A percentile compares a stretch with the other conserved stretches of the same genome.
Evolutionary conservation across 1,140 invertebrate species (phyloP).

Genomic region (Scylla paramamosain): DNA sequence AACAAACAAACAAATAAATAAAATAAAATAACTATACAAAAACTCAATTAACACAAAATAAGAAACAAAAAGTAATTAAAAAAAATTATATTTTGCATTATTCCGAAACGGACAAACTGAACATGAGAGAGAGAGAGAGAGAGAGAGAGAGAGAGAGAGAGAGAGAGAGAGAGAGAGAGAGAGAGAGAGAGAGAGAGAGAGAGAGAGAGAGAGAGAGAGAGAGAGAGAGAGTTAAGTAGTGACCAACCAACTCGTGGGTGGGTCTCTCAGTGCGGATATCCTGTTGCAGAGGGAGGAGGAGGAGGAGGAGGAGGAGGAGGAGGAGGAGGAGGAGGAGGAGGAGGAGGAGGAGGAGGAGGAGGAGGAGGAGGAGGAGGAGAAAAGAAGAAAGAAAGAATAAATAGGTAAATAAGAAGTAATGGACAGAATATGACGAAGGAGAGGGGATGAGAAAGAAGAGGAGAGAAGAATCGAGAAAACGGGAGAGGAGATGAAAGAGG

Average conservation of each 20-base stretch:
- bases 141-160: slow-evolving; percentile 44
- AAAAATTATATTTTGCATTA: no score
- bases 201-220: slow-evolving; percentile 55
- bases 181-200: slow-evolving; percentile 39
- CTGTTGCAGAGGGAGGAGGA: not conserved
- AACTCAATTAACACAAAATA: no score
- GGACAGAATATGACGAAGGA: no score
- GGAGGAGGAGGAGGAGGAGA: not conserved
- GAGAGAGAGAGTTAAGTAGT: not conserved
- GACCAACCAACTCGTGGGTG: no score
- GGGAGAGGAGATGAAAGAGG: no score
- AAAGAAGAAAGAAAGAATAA: not conserved
- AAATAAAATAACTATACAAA: no score
- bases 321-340: not conserved
- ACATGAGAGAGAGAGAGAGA: not conserved
- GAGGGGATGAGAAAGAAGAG: no score
- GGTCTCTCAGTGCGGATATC: no score
- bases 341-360: not conserved
- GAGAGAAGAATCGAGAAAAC: no score
- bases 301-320: not conserved
- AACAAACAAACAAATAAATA: no score
- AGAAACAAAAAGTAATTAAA: no score
- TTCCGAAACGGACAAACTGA: no score
- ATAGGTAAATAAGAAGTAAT: not conserved
- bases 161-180: slow-evolving; percentile 54